Base-by-base conservation (phyloP, 2,888 invertebrate genomes). In the Ophion ellenae region DNA sequence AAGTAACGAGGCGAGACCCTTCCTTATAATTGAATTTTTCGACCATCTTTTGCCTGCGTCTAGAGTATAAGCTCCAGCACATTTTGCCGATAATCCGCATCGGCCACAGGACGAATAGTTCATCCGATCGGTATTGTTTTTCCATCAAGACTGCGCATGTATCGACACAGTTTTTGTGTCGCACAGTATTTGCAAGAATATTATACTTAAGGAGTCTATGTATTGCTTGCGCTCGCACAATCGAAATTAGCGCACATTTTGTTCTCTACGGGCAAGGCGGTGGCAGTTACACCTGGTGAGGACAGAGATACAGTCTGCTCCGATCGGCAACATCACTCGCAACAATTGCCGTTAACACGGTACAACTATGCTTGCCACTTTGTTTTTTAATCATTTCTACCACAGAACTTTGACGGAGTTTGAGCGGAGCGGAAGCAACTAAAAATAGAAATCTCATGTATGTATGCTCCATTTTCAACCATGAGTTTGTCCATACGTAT, bases 81-180 rank as follows among this genome's bases (percentile, higher is more conserved):
- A 75, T 81, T 47, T 73, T 69, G 14, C 63, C 69, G 17, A 69
- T 47, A 63, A 57, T 32, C 36, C 17, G 24, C 69, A 69, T 66
- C 24, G n/a, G 28, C 11, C 14, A 73, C 32, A 69, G 20, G 61
- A 63, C 36, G 36, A 28, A 73, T 73, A 63, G 7, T 61, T 69
- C 32, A 45, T 66, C 32, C 6, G 74, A 59, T 53, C 53, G 53
- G 17, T 53, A 64, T 74, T 75, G 66, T 75, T 57, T 14, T 63
- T 67, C 45, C 53, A 83, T 67, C 20, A 20, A 20, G 69, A 81
- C 81, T 78, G 83, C 59, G 86, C 86, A 86, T 86, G 86, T 11
- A 28, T 83, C 24, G 40, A 45, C 67, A 24, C 24, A 24, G 24
- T 24, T 24, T 24, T 24, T 24, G 24, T 24, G 32, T 79, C 32